phyloP scores from a whole-genome alignment of 1,140 invertebrate genomes.

The Grapholita molesta region DNA sequence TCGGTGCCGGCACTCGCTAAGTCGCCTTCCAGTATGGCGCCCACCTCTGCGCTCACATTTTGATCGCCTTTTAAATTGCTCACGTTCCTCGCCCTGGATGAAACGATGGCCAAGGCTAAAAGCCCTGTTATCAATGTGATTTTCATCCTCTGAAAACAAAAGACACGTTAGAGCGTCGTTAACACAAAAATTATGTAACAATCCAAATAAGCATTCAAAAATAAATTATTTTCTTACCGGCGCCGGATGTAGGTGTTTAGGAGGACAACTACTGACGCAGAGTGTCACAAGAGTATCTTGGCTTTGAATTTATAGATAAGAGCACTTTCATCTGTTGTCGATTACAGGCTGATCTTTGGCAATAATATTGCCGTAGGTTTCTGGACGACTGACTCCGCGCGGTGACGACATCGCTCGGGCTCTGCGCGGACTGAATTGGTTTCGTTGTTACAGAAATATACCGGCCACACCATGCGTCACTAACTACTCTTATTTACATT shows the following conservation, averaged over 20 bases:
- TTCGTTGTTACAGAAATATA: constrained; percentile 46
- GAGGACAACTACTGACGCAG: constrained; percentile 33
- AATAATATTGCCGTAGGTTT: constrained; percentile 67
- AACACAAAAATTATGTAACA: not conserved
- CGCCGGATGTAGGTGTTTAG: constrained; percentile 37
- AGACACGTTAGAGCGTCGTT: constrained; percentile 2
- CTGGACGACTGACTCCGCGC: constrained; percentile 63
- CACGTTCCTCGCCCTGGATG: constrained; percentile 50
- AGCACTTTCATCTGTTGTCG: constrained; percentile 61
- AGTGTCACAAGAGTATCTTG: constrained; percentile 59
- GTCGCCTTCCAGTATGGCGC: constrained; percentile 23
- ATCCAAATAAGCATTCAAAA: not conserved
- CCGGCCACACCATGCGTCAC: constrained; percentile 25
- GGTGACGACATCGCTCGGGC: constrained; percentile 56
- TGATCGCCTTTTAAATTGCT: constrained; percentile 40
- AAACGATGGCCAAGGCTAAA: constrained; percentile 40
- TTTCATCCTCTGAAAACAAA: constrained; percentile 57
- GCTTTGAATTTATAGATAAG: constrained; percentile 71
- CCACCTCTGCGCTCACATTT: constrained; percentile 18
- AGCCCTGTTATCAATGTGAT: constrained; percentile 48
- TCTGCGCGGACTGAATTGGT: constrained; percentile 58
- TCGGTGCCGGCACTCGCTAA: constrained; percentile 26
- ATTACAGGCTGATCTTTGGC: constrained; percentile 67
- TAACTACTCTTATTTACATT: constrained; percentile 34
- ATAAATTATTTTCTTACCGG: constrained; percentile 13